Evolutionary conservation across 2,113 vertebrate genomes (phyloP), one percentile per base, ranked within the genome.

Genomic region (Solea solea): DNA sequence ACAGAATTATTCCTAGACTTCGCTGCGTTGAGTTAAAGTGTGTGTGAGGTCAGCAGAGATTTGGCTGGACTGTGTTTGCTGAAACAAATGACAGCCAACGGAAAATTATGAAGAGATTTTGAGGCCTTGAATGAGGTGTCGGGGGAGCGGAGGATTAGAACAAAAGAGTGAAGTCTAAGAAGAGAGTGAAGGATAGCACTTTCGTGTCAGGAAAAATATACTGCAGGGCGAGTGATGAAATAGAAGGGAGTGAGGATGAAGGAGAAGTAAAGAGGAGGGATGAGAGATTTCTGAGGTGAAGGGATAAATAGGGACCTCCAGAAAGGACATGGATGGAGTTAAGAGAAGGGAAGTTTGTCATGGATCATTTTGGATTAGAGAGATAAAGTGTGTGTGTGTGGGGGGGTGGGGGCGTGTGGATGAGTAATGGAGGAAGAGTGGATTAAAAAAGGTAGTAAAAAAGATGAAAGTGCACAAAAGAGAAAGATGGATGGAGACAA

Each of bases 401-500:
- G 9, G 45, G 41, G 1, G 3, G 61, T 11, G 25, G 7, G 52
- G 28, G 39, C 16, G 55, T 55, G 53, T 54, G 55, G 15, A 7
- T 72, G 75, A 74, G 48, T 69, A 62, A 63, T 69, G 55, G 52
- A 6, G 4, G 10, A 21, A 39, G 27, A 55, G 11, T 9, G 25
- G 51, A 71, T 62, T 57, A 45, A 67, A 81, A 67, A 70, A 0
- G 52, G 46, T 15, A 58, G 42, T 21, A 69, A 52, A 68, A 69
- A 59, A 65, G 71, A 69, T 74, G 25, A 76, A 68, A 78, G 56
- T 16, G 6, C 45, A 74, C 1, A 3, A 71, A 78, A 25, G 46
- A 63, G 40, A 70, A 54, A 61, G 63, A 74, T 55, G 51, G 41
- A 77, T 69, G n/a, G 60, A 70, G 21, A 76, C 7, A 48, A 78